Evolutionary conservation across 2,113 vertebrate species (phyloP).

Genomic region (Ifrita kowaldi): DNA sequence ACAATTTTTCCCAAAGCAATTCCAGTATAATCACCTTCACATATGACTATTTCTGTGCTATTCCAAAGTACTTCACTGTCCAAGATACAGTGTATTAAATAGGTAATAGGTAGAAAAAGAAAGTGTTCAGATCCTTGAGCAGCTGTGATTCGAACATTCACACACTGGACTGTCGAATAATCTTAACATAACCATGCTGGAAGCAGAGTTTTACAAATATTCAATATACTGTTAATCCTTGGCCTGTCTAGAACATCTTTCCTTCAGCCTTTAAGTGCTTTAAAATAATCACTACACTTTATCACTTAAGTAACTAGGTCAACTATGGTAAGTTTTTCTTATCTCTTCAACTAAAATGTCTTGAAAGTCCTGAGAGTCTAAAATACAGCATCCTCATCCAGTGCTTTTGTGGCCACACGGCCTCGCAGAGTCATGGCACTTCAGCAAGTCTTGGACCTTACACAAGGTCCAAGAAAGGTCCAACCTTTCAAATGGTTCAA

Average conservation of each 20-base stretch:
- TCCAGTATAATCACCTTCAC: not conserved
- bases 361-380: not conserved
- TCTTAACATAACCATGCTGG: not conserved
- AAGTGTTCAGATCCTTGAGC: not conserved
- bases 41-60: not conserved
- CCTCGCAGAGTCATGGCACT: not conserved
- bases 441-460: not conserved
- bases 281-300: not conserved
- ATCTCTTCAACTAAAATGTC: not conserved
- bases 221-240: not conserved
- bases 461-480: no score
- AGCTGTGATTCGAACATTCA: slow-evolving; percentile 6
- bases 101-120: not conserved
- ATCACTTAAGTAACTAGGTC: not conserved
- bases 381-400: not conserved
- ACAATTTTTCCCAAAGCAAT: not conserved
- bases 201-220: not conserved
- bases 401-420: not conserved
- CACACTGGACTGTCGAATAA: not conserved
- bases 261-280: not conserved
- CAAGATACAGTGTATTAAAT: not conserved
- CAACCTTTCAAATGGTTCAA: not conserved
- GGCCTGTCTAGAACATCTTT: not conserved
- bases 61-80: not conserved
- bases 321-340: not conserved